phyloP scores from a whole-genome alignment of 1,140 invertebrate species.

The Charaxes varanes region DNA sequence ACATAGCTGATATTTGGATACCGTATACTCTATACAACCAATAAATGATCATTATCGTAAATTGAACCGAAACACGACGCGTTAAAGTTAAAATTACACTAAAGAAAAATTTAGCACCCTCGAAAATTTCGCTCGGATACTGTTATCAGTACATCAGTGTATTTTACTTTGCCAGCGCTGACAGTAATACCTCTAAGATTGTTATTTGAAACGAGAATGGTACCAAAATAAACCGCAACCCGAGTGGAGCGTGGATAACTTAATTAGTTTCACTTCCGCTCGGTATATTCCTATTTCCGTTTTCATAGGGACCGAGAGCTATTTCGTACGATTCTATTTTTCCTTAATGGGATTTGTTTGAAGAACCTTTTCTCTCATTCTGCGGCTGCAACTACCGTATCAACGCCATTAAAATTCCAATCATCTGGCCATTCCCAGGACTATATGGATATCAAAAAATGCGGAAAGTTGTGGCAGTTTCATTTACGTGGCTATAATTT shows the following conservation, averaged over 20 bases:
- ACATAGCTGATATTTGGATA: slow-evolving; percentile 64
- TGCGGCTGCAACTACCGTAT: slow-evolving; percentile 19
- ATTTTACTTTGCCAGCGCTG: slow-evolving; percentile 55
- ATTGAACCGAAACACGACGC: slow-evolving; percentile 24
- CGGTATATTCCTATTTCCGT: slow-evolving; percentile 69
- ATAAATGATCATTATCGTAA: slow-evolving; percentile 17
- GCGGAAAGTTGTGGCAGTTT: too few relatives aligned
- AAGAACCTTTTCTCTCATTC: slow-evolving; percentile 29
- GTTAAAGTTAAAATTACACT: slow-evolving; percentile 29
- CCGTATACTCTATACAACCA: slow-evolving; percentile 41
- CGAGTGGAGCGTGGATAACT: slow-evolving; percentile 60
- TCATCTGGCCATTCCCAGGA: slow-evolving; percentile 7
- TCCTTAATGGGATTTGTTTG: slow-evolving; percentile 60
- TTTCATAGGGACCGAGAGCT: slow-evolving; percentile 50
- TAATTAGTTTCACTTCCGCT: slow-evolving; percentile 73
- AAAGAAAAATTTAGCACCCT: slow-evolving; percentile 30
- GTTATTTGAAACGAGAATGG: slow-evolving; percentile 52
- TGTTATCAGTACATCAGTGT: slow-evolving; percentile 59
- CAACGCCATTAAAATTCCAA: slow-evolving; percentile 38
- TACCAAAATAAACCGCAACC: slow-evolving; percentile 65
- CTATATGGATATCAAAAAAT: too few relatives aligned
- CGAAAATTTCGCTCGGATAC: slow-evolving; percentile 51
- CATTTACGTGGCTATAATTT: too few relatives aligned
- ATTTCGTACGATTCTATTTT: slow-evolving; percentile 62
- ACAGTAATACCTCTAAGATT: slow-evolving; percentile 55